Evolutionary conservation across 2,797 vertebrate species (phyloP).

Genomic region (Chelidonichthys spinosus): DNA sequence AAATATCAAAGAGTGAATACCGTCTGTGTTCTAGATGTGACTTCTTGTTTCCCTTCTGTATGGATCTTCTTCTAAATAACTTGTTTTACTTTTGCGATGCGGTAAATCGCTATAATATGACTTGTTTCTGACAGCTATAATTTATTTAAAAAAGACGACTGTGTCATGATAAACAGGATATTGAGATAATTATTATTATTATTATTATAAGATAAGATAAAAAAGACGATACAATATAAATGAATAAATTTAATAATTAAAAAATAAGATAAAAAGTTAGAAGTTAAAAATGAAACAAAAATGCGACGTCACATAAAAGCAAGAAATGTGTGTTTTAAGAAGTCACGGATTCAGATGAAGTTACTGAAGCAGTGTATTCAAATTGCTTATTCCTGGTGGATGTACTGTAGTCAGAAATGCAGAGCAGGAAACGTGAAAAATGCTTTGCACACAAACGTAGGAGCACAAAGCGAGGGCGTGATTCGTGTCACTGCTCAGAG

Average conservation of each 20-base stretch:
- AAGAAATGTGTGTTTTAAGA: not conserved
- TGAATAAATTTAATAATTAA: too few species aligned
- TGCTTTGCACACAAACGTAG: conserved; percentile 17
- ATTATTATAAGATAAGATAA: too few species aligned
- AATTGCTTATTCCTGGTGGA: not conserved
- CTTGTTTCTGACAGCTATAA: not conserved
- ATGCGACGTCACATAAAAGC: too few species aligned
- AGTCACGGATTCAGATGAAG: not conserved
- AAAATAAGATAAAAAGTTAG: too few species aligned
- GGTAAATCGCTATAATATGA: too few species aligned
- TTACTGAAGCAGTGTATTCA: not conserved
- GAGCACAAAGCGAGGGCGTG: not conserved
- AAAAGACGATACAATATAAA: too few species aligned
- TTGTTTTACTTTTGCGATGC: not conserved
- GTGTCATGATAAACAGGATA: too few species aligned
- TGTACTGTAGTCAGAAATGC: conserved; percentile 1
- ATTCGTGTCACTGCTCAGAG: conserved; percentile 33
- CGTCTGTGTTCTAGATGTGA: not conserved
- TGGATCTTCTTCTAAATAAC: not conserved
- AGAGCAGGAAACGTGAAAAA: conserved; percentile 4
- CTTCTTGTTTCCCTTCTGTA: not conserved
- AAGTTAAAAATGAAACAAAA: too few species aligned
- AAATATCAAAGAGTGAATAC: not conserved
- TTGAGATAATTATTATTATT: too few species aligned
- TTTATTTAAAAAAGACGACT: too few species aligned